Base-by-base conservation (phyloP, 2,113 vertebrate genomes). In the Callospermophilus lateralis region DNA sequence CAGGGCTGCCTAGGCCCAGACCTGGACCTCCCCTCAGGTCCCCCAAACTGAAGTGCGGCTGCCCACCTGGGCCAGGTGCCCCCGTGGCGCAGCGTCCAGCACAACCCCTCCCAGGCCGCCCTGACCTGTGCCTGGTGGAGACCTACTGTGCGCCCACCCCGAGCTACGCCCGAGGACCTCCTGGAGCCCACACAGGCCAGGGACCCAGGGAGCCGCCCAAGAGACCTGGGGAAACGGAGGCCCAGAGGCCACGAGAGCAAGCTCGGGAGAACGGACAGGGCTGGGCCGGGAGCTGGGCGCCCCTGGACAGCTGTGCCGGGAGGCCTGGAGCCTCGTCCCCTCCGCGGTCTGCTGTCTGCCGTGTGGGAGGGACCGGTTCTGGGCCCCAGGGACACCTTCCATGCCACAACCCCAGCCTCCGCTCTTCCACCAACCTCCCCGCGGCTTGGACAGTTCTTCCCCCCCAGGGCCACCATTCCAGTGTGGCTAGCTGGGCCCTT, bases 21-120 rank as follows among this genome's bases (percentile, higher is more conserved):
- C 22, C 55, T 65, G n/a, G 61, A n/a, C 67, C 42, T 39, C 42
- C 11, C 1, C 48, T 42, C 78, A 32, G 19, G 12, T 90, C 42
- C 74, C 63, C 63, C 63, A 63, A 11, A 17, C 67, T 68, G 67
- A 34, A 83, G 20, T 0, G 26, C 51, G 1, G 2, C 53, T 48
- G 34, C 32, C n/a, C 55, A 74, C 9, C 10, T 19, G 42, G 32
- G 63, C 19, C 42, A n/a, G 83, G 65, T 4, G 32, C 30, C 6
- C 16, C 39, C 34, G 4, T 20, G 32, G 2, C 58, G 24, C 28
- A 3, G 9, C 0, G 1, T 2, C 26, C 15, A 16, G 28, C 34
- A 10, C 26, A 11, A 1, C 3, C 0, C 0, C 0, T 8, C 74
- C 28, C 3, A 1, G 55, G 55, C 30, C 4, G 17, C 4, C 8